Evolutionary conservation across 1,140 invertebrate species (phyloP).

Genomic region (Drosophila punjabiensis): DNA sequence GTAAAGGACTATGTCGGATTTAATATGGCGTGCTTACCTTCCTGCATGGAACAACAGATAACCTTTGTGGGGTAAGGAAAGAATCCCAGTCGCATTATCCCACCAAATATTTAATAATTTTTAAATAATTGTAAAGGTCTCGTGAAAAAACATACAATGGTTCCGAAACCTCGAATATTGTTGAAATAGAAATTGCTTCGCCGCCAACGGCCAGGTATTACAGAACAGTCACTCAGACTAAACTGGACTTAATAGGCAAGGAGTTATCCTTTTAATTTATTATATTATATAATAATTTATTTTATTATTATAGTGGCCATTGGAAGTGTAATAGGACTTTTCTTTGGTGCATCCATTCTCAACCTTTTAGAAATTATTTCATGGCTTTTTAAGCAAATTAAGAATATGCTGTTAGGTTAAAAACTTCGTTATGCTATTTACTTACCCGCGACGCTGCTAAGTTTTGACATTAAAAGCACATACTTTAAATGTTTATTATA

Average conservation of each 20-base stretch:
- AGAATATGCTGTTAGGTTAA: not conserved
- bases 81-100: no score
- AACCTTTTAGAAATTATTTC: conserved; percentile 64
- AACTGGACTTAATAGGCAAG: conserved; percentile 59
- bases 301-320: conserved; percentile 45
- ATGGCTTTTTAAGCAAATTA: conserved; percentile 17
- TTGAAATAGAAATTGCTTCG: conserved; percentile 63
- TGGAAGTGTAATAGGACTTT: conserved; percentile 67
- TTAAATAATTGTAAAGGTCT: not conserved
- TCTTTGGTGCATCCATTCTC: conserved; percentile 55
- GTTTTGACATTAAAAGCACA: not conserved
- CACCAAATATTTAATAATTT: not conserved
- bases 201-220: conserved; percentile 51
- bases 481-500: not conserved
- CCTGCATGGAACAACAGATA: conserved; percentile 67
- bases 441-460: not conserved
- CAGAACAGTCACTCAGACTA: conserved; percentile 61
- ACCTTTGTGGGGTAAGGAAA: conserved; percentile 52
- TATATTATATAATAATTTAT: not conserved
- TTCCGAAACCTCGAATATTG: not conserved
- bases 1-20: conserved; percentile 48
- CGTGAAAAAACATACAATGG: not conserved
- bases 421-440: not conserved
- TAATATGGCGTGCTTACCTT: conserved; percentile 53
- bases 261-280: not conserved